Evolutionary conservation across 1,140 invertebrate species (phyloP).

Genomic region (Bombus picipes): DNA sequence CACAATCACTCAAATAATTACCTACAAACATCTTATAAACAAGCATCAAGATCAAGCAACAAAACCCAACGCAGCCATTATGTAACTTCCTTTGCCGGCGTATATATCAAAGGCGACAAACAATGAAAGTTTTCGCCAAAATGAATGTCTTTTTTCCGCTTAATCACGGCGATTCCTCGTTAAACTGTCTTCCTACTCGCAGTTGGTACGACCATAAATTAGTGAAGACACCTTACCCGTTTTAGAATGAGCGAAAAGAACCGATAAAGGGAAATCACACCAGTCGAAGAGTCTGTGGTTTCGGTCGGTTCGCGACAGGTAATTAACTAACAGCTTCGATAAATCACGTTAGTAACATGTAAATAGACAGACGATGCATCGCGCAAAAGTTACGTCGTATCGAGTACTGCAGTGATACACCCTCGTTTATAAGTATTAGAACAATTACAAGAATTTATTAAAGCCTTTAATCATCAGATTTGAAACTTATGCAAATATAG

Average conservation of each 20-base stretch:
- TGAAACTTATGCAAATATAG: too few relatives aligned
- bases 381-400: slow-evolving; percentile 50
- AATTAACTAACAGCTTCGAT: slow-evolving; percentile 39
- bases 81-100: background rate
- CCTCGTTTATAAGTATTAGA: too few relatives aligned
- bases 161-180: background rate
- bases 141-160: background rate
- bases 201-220: slow-evolving; percentile 50
- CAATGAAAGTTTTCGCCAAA: background rate
- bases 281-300: slow-evolving; percentile 41
- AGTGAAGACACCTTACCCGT: slow-evolving; percentile 25
- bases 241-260: slow-evolving; percentile 25
- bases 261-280: slow-evolving; percentile 31
- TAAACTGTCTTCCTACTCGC: background rate
- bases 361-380: slow-evolving; percentile 18
- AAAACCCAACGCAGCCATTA: background rate
- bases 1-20: background rate
- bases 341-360: slow-evolving; percentile 61
- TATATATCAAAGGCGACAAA: background rate
- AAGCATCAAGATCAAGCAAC: background rate
- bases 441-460: too few relatives aligned
- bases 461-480: too few relatives aligned
- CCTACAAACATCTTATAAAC: background rate
- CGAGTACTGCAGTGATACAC: background rate
- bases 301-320: slow-evolving; percentile 35